Evolutionary conservation across 2,113 vertebrate genomes (phyloP).

Genomic region (Hippocampus barbouri): DNA sequence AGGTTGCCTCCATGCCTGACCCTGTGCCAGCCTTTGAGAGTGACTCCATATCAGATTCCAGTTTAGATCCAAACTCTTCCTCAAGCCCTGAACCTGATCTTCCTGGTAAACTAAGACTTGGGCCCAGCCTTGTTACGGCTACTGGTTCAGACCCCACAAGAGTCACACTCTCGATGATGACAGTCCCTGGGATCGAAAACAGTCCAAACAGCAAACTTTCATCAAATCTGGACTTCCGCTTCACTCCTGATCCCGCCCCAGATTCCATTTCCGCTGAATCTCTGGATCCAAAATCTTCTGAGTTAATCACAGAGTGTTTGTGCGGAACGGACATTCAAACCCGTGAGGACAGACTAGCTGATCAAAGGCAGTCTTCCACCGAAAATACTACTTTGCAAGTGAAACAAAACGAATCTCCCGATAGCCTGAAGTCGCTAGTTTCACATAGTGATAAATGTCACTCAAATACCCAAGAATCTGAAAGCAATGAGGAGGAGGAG

Average conservation of each 20-base stretch:
- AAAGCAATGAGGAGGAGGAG: constrained; percentile 35
- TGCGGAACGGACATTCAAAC: constrained; percentile 16
- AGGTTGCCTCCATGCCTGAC: constrained; percentile 39
- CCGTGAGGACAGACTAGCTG: constrained; percentile 20
- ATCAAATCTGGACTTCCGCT: constrained; percentile 29
- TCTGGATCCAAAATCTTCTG: constrained; percentile 31
- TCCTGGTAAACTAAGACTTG: constrained; percentile 1
- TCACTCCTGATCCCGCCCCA: constrained; percentile 21
- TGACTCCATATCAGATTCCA: constrained; percentile 14
- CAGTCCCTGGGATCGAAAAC: constrained; percentile 15
- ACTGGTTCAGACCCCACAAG: constrained; percentile 13
- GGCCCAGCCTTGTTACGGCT: background rate
- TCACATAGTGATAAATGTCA: constrained; percentile 8
- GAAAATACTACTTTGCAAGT: constrained; percentile 19
- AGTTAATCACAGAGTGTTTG: constrained; percentile 13
- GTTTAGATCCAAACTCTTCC: constrained; percentile 23
- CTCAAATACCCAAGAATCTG: constrained; percentile 21
- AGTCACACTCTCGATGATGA: background rate
- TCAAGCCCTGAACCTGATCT: constrained; percentile 32
- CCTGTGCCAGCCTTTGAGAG: constrained; percentile 32
- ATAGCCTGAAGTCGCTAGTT: constrained; percentile 16
- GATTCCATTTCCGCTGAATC: constrained; percentile 29
- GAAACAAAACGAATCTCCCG: constrained; percentile 26
- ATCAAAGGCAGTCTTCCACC: constrained; percentile 14
- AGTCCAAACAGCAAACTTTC: constrained; percentile 9